Base-by-base conservation (phyloP, 1,140 invertebrate genomes). In the Polypedilum vanderplanki region DNA sequence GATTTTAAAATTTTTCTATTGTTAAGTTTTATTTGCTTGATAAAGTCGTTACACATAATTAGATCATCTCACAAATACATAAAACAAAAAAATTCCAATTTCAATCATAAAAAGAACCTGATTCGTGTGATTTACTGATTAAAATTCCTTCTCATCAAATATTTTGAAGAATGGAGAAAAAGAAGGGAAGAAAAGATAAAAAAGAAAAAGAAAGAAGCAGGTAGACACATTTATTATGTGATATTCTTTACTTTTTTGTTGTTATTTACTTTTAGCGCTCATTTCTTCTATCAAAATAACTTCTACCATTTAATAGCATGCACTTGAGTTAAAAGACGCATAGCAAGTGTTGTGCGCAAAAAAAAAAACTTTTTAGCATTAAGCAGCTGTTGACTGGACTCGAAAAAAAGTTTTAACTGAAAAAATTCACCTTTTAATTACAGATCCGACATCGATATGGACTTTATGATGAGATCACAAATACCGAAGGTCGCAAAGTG, bases 401-500 rank as follows among this genome's bases (percentile, higher is more conserved):
- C 46, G 4, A 10, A 46, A 46, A 10, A 3, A 7, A 10, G 40
- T 46, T 46, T 12, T 46, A 46, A 12, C 10, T 57, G 3, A 57
- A 57, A n/a, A 57, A 57, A 15, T 57, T 15, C 4, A 57, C n/a
- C 9, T 57, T 57, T 57, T 1, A 33, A 4, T 81, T 86, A 77
- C 87, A 96, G 95, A 88, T 96, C 75, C 88, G 94, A 77, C 90
- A 94, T 78, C 86, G 92, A 77, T 96, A 94, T 79, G 95, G 94
- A 7, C 90, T 94, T 77, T 95, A 95, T 80, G 94, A 97, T 79
- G 91, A 95, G 81, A 91, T 96, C 33, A 91, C 90, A 41, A 87
- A 87, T n/a, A 88, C 90, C 40, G 90, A 91, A 75, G 88, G 89
- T 67, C 86, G 89, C 24, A 88, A 90, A 79, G 91, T 95, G 33